Evolutionary conservation across 2,797 vertebrate genomes (phyloP), one percentile per base, ranked within the genome.

Genomic region (Xerus rutilus): DNA sequence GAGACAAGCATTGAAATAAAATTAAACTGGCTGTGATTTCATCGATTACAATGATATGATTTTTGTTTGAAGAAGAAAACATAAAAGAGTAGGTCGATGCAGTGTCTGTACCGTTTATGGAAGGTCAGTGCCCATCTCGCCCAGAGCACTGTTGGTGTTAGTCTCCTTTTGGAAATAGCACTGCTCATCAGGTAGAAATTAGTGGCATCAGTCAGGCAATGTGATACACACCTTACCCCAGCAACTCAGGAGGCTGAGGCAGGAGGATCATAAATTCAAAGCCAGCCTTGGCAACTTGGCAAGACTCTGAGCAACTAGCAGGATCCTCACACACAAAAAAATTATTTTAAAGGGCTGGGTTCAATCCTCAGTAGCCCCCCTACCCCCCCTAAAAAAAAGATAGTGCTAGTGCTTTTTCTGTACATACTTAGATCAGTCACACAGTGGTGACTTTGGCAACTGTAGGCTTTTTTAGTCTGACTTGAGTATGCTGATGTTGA

Each of bases 41-140:
- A 96, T 94, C 73, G 72, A 83, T 96, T 95, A 95, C 85, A 97
- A 78, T 94, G 88, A 95, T 86, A 59, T 93, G 87, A 89, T 91
- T 95, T 73, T 97, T 95, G 89, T 96, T 95, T 92, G 77, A 92
- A 95, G 85, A 82, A 96, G 92, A 96, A 95, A 89, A 95, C 95
- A 96, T 69, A 92, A 82, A 95, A 47, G 89, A 89, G 65, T 96
- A 89, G 94, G 28, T 88, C 90, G 94, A 92, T 91, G 70, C 86
- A 94, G 65, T 79, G 35, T 84, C 69, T 83, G 10, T 86, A 70
- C 57, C 88, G 10, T 95, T 91, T 90, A 73, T 86, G 30, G 67
- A 95, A 88, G 47, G 88, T 79, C 93, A 92, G 65, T 94, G 77
- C 78, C 39, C 54, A 67, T 82, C 20, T 95, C 92, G 65, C 85